Conservation (phyloP, 2,797 vertebrate species). For the Hirundo rustica region DNA sequence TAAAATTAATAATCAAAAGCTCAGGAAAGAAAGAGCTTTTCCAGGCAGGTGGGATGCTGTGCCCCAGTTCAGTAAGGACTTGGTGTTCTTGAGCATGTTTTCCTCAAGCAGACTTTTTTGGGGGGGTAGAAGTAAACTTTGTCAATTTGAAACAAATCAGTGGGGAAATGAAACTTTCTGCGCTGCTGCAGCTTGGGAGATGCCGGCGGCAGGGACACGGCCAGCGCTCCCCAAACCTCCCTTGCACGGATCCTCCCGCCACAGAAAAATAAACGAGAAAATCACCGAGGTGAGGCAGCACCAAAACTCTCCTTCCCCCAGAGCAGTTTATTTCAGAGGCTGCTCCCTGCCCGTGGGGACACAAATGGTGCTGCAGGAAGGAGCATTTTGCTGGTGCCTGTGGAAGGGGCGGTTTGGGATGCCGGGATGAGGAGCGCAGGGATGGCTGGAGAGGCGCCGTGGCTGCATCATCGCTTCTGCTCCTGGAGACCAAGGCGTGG, state of each 20-base stretch:
- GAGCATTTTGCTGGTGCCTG: accelerated
- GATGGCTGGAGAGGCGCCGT: background rate
- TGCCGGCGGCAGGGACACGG: accelerated
- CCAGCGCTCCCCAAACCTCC: background rate
- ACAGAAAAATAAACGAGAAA: background rate
- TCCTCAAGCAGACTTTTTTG: background rate
- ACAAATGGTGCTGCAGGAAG: accelerated
- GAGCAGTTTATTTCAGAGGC: background rate
- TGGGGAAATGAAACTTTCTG: background rate
- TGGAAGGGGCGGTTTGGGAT: background rate
- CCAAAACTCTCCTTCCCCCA: background rate
- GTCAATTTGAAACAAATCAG: background rate
- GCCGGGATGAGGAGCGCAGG: background rate
- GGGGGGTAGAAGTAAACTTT: background rate
- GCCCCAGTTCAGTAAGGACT: background rate
- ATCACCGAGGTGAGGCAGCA: accelerated
- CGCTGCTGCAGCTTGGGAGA: background rate
- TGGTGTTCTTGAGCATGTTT: background rate
- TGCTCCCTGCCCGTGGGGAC: background rate
- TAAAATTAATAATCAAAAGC: background rate
- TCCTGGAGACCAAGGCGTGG: background rate
- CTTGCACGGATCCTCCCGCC: accelerated
- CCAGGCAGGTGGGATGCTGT: background rate
- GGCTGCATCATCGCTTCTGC: accelerated
- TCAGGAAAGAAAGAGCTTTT: constrained; percentile 31